phyloP scores from a whole-genome alignment of 1,140 invertebrate species.

The Caenorhabditis briggsae region DNA sequence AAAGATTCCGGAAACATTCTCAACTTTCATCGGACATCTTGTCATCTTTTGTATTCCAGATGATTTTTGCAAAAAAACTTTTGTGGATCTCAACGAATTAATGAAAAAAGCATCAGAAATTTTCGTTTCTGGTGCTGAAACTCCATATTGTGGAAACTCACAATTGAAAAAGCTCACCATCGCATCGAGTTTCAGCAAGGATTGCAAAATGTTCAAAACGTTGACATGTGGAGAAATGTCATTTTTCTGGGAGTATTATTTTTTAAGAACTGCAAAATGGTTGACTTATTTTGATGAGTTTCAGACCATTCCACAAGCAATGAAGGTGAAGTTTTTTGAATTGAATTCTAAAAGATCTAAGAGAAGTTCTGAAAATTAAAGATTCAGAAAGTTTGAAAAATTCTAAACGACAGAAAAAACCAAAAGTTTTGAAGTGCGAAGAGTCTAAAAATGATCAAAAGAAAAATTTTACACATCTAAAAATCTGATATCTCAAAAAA shows the following conservation, averaged over 20 bases:
- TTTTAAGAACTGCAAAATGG: constrained; percentile 32
- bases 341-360: too few relatives aligned
- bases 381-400: too few relatives aligned
- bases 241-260: constrained; percentile 4
- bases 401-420: too few relatives aligned
- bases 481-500: too few relatives aligned
- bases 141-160: background rate
- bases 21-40: background rate
- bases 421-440: too few relatives aligned
- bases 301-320: background rate
- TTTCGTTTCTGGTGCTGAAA: background rate
- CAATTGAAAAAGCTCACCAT: background rate
- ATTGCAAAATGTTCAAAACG: background rate
- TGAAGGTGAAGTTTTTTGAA: background rate
- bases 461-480: too few relatives aligned
- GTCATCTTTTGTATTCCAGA: constrained; percentile 2
- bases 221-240: background rate
- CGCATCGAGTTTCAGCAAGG: background rate
- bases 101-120: constrained; percentile 5
- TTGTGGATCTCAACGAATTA: background rate
- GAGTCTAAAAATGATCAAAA: too few relatives aligned
- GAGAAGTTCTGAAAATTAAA: too few relatives aligned
- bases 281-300: constrained; percentile 39
- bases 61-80: background rate
- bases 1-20: background rate